Evolutionary conservation across 2,797 vertebrate species (phyloP), one percentile per base, ranked within the genome.

Genomic region (Galaxias olidus): DNA sequence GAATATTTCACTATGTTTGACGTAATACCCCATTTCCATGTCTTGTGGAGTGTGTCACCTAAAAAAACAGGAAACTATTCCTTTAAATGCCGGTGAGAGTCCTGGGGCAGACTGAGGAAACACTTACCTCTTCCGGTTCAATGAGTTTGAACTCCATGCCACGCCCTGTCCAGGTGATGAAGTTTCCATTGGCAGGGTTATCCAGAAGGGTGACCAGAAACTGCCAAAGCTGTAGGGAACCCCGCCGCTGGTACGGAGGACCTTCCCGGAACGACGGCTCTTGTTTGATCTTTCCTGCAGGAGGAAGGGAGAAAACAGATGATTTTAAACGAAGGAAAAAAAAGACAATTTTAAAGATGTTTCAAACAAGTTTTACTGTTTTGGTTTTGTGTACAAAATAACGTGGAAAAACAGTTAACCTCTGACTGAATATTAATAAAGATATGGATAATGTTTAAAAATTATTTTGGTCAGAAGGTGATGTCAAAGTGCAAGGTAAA

Each of bases 111-210:
- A 30, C 30, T 30, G 30, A 2, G 30, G 30, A 30, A 8, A 13
- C 30, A 20, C 73, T 63, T 10, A 97, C 96, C 95, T 98, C 96
- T 74, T 98, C 96, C 0, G 96, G 96, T 52, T 98, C 96, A 0
- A 96, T 95, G 60, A 98, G 89, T 78, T 98, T 98, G 74, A 98
- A 98, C 79, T 98, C 96, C 90, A 98, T 97, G 86, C 96, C 96
- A 20, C 94, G 93, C 10, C 96, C 96, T 0, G 96, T 98, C 96
- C 96, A 98, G 8, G 95, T 91, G 1, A 98, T 98, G 83, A 96
- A 95, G 75, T 96, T 96, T 43, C 91, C 87, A 0, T 97, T 96
- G 66, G 94, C 92, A 0, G 94, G 95, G 81, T 97, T 94, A 0
- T 98, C 96, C 61, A 98, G 87, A 61, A 98, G 93, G 0, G 96